Conservation (phyloP, 2,113 vertebrate species). For the Hystrix brachyura region DNA sequence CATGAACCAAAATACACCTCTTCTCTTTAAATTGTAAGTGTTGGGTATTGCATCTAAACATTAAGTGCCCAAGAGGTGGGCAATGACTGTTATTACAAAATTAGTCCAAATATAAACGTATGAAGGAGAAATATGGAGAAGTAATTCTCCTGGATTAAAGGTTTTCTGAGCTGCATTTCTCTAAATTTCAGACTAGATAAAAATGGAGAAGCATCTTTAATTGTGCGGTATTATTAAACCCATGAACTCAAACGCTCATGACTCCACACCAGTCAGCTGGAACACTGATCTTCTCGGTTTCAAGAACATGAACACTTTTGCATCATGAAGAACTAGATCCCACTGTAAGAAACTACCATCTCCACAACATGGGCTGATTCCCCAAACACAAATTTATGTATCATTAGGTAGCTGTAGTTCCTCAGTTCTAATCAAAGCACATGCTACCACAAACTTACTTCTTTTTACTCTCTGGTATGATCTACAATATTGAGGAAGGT, state of each 20-base stretch:
- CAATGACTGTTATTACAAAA: not conserved
- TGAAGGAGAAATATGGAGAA: accelerated
- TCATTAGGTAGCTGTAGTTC: not conserved
- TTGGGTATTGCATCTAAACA: not conserved
- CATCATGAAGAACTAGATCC: not conserved
- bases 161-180: not conserved
- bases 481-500: not conserved
- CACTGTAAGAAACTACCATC: not conserved
- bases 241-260: not conserved
- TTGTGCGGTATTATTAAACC: not conserved
- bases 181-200: not conserved
- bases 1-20: not conserved
- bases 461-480: not conserved
- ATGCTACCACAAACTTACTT: not conserved
- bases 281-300: not conserved
- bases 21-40: not conserved
- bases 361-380: not conserved
- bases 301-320: not conserved
- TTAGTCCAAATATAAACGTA: not conserved
- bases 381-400: not conserved
- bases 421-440: not conserved
- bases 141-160: not conserved
- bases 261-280: not conserved
- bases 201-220: not conserved
- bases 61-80: no score